These are phyloP conservation scores for Montifringilla adamsi DNA, from an alignment of 2,113 vertebrate species.

Conservation along the genomic window DNA sequence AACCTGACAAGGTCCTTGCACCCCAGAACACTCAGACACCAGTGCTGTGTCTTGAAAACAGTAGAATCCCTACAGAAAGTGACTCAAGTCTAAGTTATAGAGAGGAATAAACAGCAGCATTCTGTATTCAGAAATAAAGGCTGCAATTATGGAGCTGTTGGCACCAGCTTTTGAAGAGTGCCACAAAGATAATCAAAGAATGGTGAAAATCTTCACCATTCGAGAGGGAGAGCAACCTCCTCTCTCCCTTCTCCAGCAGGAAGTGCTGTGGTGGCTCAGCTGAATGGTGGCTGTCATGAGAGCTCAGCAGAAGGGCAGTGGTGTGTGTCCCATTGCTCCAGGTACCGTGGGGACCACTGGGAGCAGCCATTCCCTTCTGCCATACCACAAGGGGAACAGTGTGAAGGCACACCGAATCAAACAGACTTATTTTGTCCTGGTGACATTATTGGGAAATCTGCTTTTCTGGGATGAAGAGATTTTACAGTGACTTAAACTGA, in stretches of 20 bases:
- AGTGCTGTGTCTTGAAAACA: background rate
- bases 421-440: background rate
- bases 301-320: background rate
- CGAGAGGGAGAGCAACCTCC: background rate
- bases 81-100: background rate
- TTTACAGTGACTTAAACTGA: background rate
- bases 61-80: background rate
- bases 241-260: background rate
- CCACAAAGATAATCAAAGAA: background rate
- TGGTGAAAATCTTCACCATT: background rate
- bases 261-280: background rate
- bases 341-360: background rate
- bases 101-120: background rate
- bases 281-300: background rate
- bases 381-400: background rate
- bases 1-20: background rate
- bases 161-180: background rate
- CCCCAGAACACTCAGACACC: background rate
- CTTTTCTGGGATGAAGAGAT: background rate
- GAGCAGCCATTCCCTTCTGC: background rate
- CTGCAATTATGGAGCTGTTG: fast-evolving
- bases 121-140: background rate
- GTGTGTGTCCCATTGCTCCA: fast-evolving
- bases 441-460: background rate
- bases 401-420: background rate